Percentiles rank a stretch among this genome's conserved stretches.
These are phyloP conservation scores for Sesamia nonagrioides DNA, from an alignment of 1,140 invertebrate genomes.

Conservation along the genomic window DNA sequence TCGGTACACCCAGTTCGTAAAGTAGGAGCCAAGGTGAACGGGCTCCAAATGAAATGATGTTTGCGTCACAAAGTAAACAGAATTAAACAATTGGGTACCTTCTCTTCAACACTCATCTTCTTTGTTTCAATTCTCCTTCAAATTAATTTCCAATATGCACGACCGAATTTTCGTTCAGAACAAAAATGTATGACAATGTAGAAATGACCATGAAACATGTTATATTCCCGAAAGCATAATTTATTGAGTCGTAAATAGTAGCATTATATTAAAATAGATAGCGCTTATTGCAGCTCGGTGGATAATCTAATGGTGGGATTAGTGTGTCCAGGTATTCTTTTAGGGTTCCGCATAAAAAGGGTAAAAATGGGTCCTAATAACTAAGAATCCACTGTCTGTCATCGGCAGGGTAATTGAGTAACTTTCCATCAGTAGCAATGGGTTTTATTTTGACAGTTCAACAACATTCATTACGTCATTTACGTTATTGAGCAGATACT, in stretches of 20 bases:
- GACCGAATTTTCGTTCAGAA: neutral
- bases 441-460: too few species aligned
- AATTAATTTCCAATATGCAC: conserved; percentile 4
- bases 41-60: too few species aligned
- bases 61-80: too few species aligned
- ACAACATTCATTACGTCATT: too few species aligned
- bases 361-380: too few species aligned
- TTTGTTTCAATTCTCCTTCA: neutral
- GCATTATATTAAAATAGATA: conserved; percentile 36
- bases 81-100: neutral
- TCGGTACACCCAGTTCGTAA: too few species aligned
- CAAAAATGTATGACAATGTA: neutral
- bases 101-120: conserved; percentile 1
- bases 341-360: neutral
- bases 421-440: too few species aligned
- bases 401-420: too few species aligned
- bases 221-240: neutral
- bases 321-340: neutral
- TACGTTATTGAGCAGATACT: too few species aligned
- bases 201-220: neutral
- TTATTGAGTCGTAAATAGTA: conserved; percentile 28
- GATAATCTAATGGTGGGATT: conserved; percentile 1
- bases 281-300: conserved; percentile 3
- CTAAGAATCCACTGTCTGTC: too few species aligned
- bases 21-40: too few species aligned